Evolutionary conservation across 2,113 vertebrate species (phyloP).

Genomic region (Grus americana): DNA sequence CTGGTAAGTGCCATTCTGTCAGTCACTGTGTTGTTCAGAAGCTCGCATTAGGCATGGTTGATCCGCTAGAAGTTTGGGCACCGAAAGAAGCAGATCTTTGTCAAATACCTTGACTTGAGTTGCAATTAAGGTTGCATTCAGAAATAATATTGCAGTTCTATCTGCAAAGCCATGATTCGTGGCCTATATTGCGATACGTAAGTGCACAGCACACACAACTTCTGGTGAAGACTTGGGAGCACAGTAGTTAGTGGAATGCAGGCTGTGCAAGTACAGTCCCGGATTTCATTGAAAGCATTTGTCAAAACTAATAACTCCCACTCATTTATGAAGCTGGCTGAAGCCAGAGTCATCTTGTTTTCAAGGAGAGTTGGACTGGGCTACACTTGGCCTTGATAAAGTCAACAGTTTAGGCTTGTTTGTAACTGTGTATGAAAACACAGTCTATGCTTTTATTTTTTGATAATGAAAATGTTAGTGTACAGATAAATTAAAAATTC

Average conservation of each 20-base stretch:
- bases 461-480: not conserved
- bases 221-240: not conserved
- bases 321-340: not conserved
- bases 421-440: not conserved
- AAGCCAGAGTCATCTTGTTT: not conserved
- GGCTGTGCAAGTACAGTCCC: not conserved
- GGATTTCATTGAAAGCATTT: not conserved
- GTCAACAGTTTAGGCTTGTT: not conserved
- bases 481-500: not conserved
- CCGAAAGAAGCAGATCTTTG: not conserved
- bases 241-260: not conserved
- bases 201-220: not conserved
- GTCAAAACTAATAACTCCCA: not conserved
- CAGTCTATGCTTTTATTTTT: not conserved
- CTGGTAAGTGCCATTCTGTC: not conserved
- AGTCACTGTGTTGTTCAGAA: not conserved
- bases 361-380: not conserved
- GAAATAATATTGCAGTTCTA: not conserved
- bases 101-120: not conserved
- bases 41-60: not conserved
- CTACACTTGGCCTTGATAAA: not conserved
- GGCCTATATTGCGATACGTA: fast-evolving
- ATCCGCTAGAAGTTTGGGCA: not conserved
- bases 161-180: not conserved
- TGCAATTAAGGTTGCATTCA: not conserved